phyloP scores from a whole-genome alignment of 2,888 invertebrate genomes.

The Oithona nana region DNA sequence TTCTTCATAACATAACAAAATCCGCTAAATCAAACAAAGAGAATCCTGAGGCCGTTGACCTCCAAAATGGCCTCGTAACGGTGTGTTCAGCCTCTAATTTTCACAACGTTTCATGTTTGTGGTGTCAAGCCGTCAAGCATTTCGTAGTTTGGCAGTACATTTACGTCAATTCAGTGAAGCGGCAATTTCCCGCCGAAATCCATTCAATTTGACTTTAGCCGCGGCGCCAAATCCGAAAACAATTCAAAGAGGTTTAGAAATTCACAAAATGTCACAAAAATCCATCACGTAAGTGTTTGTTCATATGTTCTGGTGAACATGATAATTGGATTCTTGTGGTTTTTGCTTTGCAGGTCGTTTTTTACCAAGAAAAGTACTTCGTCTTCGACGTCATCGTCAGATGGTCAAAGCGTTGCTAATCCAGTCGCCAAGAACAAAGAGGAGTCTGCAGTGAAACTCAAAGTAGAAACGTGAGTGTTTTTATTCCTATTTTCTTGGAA shows the following conservation, averaged over 20 bases:
- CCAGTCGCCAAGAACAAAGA: background rate
- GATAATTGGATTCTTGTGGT: background rate
- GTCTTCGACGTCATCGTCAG: background rate
- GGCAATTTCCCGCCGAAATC: background rate
- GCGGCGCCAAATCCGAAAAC: background rate
- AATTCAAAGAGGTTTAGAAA: too few relatives aligned
- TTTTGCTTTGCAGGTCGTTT: conserved; percentile 1
- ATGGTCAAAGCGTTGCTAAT: background rate
- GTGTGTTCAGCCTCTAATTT: background rate
- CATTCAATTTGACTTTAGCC: background rate
- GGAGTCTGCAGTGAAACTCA: background rate
- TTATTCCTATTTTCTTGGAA: background rate
- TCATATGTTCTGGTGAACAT: background rate
- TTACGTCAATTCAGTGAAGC: too few relatives aligned
- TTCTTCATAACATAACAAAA: background rate
- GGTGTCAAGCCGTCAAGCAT: background rate
- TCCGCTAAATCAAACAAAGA: background rate
- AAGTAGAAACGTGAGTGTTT: background rate
- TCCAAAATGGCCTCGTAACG: background rate
- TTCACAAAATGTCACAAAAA: conserved; percentile 5
- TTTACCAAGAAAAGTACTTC: background rate
- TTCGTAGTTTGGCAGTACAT: background rate
- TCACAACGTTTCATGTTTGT: background rate
- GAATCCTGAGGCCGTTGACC: background rate
- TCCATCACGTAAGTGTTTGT: conserved; percentile 2